A percentile compares a stretch with the other conserved stretches of the same genome.
Evolutionary conservation across 2,113 vertebrate genomes (phyloP).

Genomic region (Leucoraja erinaceus): DNA sequence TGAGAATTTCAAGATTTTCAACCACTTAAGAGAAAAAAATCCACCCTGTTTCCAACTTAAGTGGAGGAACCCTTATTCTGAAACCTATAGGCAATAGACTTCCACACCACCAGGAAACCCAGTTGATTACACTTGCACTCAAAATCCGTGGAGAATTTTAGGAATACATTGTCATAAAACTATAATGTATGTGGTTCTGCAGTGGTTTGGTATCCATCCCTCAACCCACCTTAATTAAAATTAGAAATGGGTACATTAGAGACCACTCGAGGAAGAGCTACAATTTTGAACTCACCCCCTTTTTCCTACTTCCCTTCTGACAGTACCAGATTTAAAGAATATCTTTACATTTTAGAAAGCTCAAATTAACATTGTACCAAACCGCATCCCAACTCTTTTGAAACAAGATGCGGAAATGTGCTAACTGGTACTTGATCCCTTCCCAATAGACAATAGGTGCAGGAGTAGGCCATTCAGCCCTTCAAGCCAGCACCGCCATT

Average conservation of each 20-base stretch:
- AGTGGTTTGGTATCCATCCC: neutral
- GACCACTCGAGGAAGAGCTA: no score
- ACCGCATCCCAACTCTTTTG: neutral
- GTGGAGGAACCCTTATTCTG: no score
- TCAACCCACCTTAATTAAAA: neutral
- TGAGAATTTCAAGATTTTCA: no score
- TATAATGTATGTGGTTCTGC: neutral
- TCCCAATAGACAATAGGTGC: no score
- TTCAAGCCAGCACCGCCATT: no score
- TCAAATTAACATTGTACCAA: neutral
- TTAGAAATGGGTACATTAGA: neutral
- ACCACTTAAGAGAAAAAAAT: no score
- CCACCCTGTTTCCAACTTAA: no score
- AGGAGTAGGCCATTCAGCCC: no score
- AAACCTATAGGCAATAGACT: neutral
- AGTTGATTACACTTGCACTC: neutral
- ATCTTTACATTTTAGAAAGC: neutral
- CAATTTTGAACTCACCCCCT: neutral
- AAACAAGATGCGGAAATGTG: neutral
- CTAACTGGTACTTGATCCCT: neutral
- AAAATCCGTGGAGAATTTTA: neutral
- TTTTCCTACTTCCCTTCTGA: neutral
- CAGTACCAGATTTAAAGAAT: neutral
- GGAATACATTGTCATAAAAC: neutral
- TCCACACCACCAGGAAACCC: neutral